These are phyloP conservation scores for Cataglyphis albicans DNA, from an alignment of 2,888 invertebrate species.

Conservation along the genomic window DNA sequence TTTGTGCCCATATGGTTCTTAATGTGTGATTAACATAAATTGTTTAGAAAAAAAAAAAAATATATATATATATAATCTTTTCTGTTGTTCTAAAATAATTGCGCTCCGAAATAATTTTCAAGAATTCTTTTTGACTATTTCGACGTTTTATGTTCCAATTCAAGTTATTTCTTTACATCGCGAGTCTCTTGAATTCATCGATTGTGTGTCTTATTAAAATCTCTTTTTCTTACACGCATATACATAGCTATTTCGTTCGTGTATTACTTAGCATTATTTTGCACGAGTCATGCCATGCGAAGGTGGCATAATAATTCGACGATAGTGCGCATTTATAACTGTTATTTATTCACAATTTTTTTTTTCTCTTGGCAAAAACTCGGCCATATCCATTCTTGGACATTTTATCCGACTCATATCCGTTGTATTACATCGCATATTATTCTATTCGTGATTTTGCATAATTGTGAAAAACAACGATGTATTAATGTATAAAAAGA, in stretches of 20 bases:
- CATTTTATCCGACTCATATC: conserved; percentile 46
- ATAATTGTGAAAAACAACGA: not conserved
- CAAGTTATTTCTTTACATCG: conserved; percentile 8
- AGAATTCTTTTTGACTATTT: not conserved
- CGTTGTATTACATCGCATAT: conserved; percentile 41
- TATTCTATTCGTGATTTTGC: conserved; percentile 46
- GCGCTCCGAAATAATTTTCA: not conserved
- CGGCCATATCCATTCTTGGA: conserved; percentile 5
- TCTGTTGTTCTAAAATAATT: not conserved
- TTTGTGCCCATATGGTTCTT: not conserved
- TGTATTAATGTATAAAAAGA: conserved; percentile 40
- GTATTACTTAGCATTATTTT: conserved; percentile 30
- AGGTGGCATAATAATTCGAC: conserved; percentile 40
- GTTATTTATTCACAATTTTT: conserved; percentile 36
- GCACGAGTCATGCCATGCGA: conserved; percentile 39
- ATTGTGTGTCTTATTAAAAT: conserved; percentile 41
- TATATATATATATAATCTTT: not conserved
- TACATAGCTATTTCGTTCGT: not conserved
- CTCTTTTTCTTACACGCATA: not conserved
- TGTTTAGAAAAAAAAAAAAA: not conserved
- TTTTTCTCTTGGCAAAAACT: not conserved
- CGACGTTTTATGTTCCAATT: not conserved
- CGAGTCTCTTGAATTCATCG: conserved; percentile 10
- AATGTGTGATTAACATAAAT: not conserved
- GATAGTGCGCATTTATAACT: conserved; percentile 41